A percentile compares a stretch with the other conserved stretches of the same genome.
Conservation (phyloP, 2,888 invertebrate species). For the Ligdia adustata region DNA sequence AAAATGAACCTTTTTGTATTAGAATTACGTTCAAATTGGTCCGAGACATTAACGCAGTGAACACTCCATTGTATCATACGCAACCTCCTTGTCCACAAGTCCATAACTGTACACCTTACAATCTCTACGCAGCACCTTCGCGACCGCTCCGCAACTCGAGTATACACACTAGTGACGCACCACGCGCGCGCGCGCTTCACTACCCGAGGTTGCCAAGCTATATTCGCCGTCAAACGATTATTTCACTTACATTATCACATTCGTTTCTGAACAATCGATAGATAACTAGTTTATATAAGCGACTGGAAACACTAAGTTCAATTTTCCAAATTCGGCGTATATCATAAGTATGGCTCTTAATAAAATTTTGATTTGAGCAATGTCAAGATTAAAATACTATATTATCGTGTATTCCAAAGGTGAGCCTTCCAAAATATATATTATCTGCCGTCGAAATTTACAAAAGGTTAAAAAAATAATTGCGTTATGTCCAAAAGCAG, state of each 20-base stretch:
- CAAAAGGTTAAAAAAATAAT: slow-evolving; percentile 75
- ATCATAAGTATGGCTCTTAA: slow-evolving; percentile 73
- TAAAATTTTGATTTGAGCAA: slow-evolving; percentile 80
- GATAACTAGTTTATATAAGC: slow-evolving; percentile 65
- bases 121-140: slow-evolving; percentile 74
- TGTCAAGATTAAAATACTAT: slow-evolving; percentile 71
- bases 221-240: slow-evolving; percentile 59
- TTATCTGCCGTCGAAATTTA: slow-evolving; percentile 70
- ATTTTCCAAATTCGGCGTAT: slow-evolving; percentile 66
- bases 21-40: too few relatives aligned
- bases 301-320: slow-evolving; percentile 69
- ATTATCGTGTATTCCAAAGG: slow-evolving; percentile 67
- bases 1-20: too few relatives aligned
- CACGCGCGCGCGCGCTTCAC: slow-evolving; percentile 54
- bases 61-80: too few relatives aligned
- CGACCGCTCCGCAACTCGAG: slow-evolving; percentile 61
- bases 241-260: slow-evolving; percentile 75
- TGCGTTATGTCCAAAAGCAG: slow-evolving; percentile 72
- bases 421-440: slow-evolving; percentile 80
- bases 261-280: slow-evolving; percentile 70
- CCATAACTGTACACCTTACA: slow-evolving; percentile 55
- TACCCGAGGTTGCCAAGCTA: slow-evolving; percentile 63
- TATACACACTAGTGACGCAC: slow-evolving; percentile 38
- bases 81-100: too few relatives aligned
- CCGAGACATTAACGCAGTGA: too few relatives aligned